Conservation (phyloP, 2,113 vertebrate species). For the Macquaria australasica region DNA sequence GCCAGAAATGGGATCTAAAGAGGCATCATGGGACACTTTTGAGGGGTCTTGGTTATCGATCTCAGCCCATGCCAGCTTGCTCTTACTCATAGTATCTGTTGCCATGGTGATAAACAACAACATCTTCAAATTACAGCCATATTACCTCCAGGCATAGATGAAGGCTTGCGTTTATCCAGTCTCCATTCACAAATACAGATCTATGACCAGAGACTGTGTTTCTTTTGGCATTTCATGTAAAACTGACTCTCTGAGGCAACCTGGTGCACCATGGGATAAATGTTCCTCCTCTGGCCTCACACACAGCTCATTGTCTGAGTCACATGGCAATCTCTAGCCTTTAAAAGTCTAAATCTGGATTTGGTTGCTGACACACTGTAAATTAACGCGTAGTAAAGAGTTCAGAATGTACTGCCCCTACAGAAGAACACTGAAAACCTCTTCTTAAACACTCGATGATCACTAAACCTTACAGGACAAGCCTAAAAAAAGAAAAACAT, state of each 20-base stretch:
- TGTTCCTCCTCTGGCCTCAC: slow-evolving; percentile 9
- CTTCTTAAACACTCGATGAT: not conserved
- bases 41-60: slow-evolving; percentile 36
- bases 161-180: slow-evolving; percentile 23
- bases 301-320: not conserved
- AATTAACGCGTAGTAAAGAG: not conserved
- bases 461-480: not conserved
- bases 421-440: not conserved
- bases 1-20: slow-evolving; percentile 6
- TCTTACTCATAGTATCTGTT: slow-evolving; percentile 33
- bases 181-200: slow-evolving; percentile 10
- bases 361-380: not conserved
- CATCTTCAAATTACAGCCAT: slow-evolving; percentile 49
- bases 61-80: slow-evolving; percentile 16
- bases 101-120: slow-evolving; percentile 55
- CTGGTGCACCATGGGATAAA: slow-evolving; percentile 15
- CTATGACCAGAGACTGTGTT: not conserved
- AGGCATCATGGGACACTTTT: slow-evolving; percentile 26
- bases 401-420: not conserved
- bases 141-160: slow-evolving; percentile 40
- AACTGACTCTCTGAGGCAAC: not conserved
- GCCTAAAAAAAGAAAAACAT: not conserved
- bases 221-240: slow-evolving; percentile 15
- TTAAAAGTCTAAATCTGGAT: slow-evolving; percentile 8
- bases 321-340: not conserved